Conservation (phyloP, 2,797 vertebrate species). For the Fringilla coelebs region DNA sequence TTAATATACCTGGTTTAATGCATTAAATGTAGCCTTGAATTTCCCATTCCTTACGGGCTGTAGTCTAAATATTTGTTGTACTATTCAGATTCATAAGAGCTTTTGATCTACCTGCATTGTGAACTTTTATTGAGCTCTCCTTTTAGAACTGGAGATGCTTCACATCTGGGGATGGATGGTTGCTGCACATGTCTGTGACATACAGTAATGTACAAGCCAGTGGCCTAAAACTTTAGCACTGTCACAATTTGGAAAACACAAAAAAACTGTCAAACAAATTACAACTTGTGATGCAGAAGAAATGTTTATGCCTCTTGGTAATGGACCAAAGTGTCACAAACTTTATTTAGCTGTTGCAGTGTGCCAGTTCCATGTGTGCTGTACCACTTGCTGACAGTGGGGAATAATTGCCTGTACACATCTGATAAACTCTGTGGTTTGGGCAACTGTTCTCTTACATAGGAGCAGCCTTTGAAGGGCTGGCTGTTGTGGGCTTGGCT, state of each 20-base stretch:
- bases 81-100: background rate
- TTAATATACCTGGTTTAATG: background rate
- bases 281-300: background rate
- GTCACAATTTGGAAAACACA: background rate
- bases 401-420: background rate
- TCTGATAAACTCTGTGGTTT: background rate
- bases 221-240: background rate
- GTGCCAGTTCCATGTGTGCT: background rate
- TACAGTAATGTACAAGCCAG: background rate
- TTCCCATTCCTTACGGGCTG: background rate
- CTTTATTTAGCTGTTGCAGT: constrained; percentile 33
- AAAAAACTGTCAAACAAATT: background rate
- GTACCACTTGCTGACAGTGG: background rate
- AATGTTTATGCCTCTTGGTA: background rate
- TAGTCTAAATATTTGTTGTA: background rate
- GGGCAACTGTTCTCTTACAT: background rate
- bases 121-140: background rate
- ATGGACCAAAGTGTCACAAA: constrained; percentile 13
- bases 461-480: background rate
- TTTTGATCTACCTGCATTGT: background rate
- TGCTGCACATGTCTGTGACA: background rate
- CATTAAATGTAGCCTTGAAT: background rate
- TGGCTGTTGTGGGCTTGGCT: background rate
- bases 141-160: background rate
- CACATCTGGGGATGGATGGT: background rate